A percentile compares a stretch with the other conserved stretches of the same genome.
phyloP scores from a whole-genome alignment of 2,888 invertebrate species.

The Fragum fragum region DNA sequence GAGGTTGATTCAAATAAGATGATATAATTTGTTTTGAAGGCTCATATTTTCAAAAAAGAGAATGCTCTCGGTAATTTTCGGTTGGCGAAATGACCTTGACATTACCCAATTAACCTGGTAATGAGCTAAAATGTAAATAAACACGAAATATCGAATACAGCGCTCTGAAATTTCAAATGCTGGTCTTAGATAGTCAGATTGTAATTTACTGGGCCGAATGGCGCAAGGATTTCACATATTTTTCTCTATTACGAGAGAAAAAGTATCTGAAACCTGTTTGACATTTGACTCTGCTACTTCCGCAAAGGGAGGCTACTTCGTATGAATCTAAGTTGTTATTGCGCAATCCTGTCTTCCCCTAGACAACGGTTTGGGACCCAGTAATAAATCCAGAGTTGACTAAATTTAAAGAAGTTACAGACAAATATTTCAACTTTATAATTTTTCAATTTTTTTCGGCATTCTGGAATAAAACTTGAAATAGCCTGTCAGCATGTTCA shows the following conservation, averaged over 20 bases:
- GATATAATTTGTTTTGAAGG: background rate
- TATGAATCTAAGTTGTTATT: background rate
- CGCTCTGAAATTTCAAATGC: background rate
- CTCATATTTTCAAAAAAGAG: background rate
- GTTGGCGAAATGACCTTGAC: constrained; percentile 23
- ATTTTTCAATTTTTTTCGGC: too few species aligned
- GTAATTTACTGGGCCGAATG: background rate
- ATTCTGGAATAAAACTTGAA: too few species aligned
- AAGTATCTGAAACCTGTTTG: background rate
- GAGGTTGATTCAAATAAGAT: background rate
- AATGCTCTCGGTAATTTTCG: constrained; percentile 26
- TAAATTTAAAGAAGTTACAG: too few species aligned
- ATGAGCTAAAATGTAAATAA: constrained; percentile 16
- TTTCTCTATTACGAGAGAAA: background rate
- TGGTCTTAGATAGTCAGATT: background rate
- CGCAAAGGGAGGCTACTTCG: constrained; percentile 21
- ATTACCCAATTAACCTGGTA: constrained; percentile 10
- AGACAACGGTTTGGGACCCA: background rate
- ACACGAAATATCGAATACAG: background rate
- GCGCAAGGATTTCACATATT: background rate
- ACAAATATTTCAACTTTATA: too few species aligned
- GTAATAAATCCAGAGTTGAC: too few species aligned
- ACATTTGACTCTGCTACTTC: constrained; percentile 10
- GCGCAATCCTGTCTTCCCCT: constrained; percentile 19
- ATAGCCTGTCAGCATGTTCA: too few species aligned